Evolutionary conservation across 2,888 invertebrate genomes (phyloP).

Genomic region (Drosophila pegasa): DNA sequence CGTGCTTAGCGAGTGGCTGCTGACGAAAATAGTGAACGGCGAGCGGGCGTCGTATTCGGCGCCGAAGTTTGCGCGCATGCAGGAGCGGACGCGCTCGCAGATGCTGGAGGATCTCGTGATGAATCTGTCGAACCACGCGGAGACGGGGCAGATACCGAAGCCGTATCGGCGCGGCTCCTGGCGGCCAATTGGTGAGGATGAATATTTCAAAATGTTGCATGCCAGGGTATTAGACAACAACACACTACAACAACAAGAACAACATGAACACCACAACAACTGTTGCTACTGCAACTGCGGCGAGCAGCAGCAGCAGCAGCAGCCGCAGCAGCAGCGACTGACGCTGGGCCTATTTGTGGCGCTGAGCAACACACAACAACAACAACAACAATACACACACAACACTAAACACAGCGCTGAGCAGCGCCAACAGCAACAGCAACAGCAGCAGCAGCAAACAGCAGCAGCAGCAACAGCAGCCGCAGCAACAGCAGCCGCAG

Average conservation of each 20-base stretch:
- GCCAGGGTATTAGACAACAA: constrained; percentile 80
- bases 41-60: constrained; percentile 97
- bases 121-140: constrained; percentile 96
- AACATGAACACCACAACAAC: constrained; percentile 46
- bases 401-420: constrained; percentile 35
- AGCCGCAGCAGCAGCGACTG: constrained; percentile 8
- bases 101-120: constrained; percentile 98
- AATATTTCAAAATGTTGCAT: constrained; percentile 84
- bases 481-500: constrained; percentile 41
- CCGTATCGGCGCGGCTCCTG: constrained; percentile 96
- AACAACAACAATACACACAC: too few species aligned
- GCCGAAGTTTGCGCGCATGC: constrained; percentile 97
- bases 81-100: constrained; percentile 95
- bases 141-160: constrained; percentile 97
- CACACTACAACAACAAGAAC: constrained; percentile 47
- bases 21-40: constrained; percentile 97
- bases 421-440: constrained; percentile 33
- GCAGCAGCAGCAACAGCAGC: constrained; percentile 42
- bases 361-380: constrained; percentile 23
- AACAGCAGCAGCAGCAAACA: constrained; percentile 43
- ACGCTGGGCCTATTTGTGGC: constrained; percentile 28
- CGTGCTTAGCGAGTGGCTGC: constrained; percentile 90
- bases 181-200: constrained; percentile 92
- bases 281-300: constrained; percentile 61
- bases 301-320: constrained; percentile 13